Percentiles rank a stretch among this genome's conserved stretches.
These are phyloP conservation scores for Drosophila persimilis DNA, from an alignment of 1,140 invertebrate genomes.

Conservation along the genomic window DNA sequence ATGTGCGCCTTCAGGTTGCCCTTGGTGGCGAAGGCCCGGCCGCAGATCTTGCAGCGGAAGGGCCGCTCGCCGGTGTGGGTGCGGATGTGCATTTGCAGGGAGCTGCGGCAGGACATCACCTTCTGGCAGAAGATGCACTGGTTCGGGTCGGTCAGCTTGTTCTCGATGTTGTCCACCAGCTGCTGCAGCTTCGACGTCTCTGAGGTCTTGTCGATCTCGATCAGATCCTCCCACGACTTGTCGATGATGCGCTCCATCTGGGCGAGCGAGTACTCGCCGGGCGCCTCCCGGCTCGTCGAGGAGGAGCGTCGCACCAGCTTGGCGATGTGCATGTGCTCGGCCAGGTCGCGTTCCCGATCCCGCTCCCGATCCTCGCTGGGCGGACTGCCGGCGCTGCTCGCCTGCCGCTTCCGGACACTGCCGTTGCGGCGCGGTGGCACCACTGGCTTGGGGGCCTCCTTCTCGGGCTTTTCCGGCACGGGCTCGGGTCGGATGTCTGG, in stretches of 20 bases:
- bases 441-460: conserved; percentile 34
- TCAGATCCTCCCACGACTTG: conserved; percentile 97
- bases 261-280: conserved; percentile 62
- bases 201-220: conserved; percentile 93
- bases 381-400: conserved; percentile 46
- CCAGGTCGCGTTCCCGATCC: conserved; percentile 39
- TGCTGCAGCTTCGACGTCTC: conserved; percentile 97
- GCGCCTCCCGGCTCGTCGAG: conserved; percentile 52
- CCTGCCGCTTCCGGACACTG: conserved; percentile 60
- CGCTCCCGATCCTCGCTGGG: conserved; percentile 25
- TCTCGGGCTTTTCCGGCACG: conserved; percentile 40
- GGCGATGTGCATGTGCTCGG: conserved; percentile 53
- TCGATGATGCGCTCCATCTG: conserved; percentile 85
- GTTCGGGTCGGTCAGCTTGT: conserved; percentile 97
- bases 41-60: conserved; percentile 98
- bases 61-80: conserved; percentile 94
- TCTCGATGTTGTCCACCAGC: conserved; percentile 97
- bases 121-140: conserved; percentile 99
- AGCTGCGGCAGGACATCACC: conserved; percentile 98
- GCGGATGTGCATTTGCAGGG: conserved; percentile 99
- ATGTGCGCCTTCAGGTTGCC: conserved; percentile 99
- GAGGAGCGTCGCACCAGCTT: conserved; percentile 70
- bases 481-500: conserved; percentile 4
- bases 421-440: conserved; percentile 50
- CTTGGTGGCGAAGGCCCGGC: conserved; percentile 97